Conservation (phyloP, 2,113 vertebrate species). For the Seriola dumerili region DNA sequence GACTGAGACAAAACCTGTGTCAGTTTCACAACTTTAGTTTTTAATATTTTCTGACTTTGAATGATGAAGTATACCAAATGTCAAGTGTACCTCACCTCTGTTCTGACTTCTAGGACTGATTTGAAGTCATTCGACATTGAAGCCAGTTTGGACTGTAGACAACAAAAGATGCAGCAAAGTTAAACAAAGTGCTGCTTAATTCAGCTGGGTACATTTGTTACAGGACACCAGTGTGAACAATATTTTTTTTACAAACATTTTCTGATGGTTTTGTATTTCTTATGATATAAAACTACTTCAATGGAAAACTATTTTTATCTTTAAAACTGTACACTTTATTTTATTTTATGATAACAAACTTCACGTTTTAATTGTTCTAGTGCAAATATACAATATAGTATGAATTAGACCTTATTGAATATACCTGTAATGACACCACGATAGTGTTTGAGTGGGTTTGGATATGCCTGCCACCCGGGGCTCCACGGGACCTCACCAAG, state of each 20-base stretch:
- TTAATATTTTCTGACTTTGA: neutral
- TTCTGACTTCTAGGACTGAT: conserved; percentile 94
- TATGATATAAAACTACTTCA: too few species aligned
- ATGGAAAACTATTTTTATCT: neutral
- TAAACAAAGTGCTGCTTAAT: neutral
- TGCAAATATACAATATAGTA: neutral
- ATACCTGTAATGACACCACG: conserved; percentile 94
- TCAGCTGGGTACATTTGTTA: neutral
- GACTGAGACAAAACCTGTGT: neutral
- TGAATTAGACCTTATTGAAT: neutral
- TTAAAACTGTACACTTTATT: neutral
- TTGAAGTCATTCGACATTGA: conserved; percentile 97
- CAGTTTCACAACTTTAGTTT: neutral
- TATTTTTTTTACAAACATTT: neutral
- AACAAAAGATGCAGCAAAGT: conserved; percentile 22
- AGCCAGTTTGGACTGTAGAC: conserved; percentile 91
- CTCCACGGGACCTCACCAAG: conserved; percentile 88
- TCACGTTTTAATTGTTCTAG: too few species aligned
- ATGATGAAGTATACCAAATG: neutral
- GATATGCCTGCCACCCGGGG: conserved; percentile 91
- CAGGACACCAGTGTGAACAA: neutral
- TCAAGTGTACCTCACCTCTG: conserved; percentile 86
- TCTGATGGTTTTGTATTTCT: neutral
- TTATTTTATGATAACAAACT: neutral
- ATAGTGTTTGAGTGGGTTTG: conserved; percentile 96